Conservation (phyloP, 2,888 invertebrate species). For the Caenorhabditis sp. region DNA sequence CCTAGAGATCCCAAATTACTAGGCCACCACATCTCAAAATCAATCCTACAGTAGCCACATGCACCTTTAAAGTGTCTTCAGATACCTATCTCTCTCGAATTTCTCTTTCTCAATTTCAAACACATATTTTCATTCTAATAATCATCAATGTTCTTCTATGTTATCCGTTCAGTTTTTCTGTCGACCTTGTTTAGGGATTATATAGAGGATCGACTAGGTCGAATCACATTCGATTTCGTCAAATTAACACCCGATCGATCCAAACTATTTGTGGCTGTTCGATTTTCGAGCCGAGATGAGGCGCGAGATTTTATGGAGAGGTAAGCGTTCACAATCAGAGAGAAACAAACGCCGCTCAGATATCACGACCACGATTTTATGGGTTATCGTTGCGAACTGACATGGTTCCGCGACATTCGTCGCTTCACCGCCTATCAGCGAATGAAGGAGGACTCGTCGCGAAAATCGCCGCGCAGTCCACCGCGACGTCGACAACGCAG, state of each 20-base stretch:
- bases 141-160: too few relatives aligned
- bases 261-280: slow-evolving; percentile 64
- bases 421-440: slow-evolving; percentile 48
- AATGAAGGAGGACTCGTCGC: background rate
- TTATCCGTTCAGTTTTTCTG: background rate
- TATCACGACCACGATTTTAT: slow-evolving; percentile 56
- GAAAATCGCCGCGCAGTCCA: slow-evolving; percentile 9
- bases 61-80: too few relatives aligned
- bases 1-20: too few relatives aligned
- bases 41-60: too few relatives aligned
- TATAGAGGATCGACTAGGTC: slow-evolving; percentile 65
- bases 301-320: slow-evolving; percentile 61
- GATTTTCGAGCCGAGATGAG: slow-evolving; percentile 64
- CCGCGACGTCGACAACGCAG: slow-evolving; percentile 31
- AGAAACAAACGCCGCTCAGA: too few relatives aligned
- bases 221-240: slow-evolving; percentile 67
- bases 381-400: slow-evolving; percentile 59
- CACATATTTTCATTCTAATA: too few relatives aligned
- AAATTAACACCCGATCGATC: slow-evolving; percentile 59
- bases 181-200: slow-evolving; percentile 56
- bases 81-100: too few relatives aligned
- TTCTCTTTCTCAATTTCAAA: too few relatives aligned
- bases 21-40: too few relatives aligned
- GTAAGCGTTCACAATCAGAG: slow-evolving; percentile 38
- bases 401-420: slow-evolving; percentile 68